Evolutionary conservation across 2,113 vertebrate genomes (phyloP), one percentile per base, ranked within the genome.

Genomic region (Scartelaos histophorus): DNA sequence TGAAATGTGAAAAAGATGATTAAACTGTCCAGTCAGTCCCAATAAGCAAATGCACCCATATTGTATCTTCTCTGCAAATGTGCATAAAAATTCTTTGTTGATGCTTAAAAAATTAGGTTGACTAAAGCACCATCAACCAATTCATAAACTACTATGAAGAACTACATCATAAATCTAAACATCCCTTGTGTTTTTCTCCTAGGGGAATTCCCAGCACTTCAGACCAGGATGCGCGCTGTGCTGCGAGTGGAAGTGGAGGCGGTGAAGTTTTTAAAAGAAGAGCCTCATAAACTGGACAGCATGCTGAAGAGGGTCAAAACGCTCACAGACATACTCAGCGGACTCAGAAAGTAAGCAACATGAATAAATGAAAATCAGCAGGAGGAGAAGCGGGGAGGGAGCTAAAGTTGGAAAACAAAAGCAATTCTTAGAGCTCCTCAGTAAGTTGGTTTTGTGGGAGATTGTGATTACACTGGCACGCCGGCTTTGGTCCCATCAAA

Each of bases 241-340:
- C 94, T 98, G 61, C 92, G 97, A 67, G 94, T 98, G 4, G 97
- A 99, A 72, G 97, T 99, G 2, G 97, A 99, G 78, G 97, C 97
- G 0, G 96, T 99, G 49, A 95, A 97, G 77, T 99, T 99, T 82
- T 92, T 99, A 22, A 99, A 99, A 90, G 97, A 99, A 80, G 97
- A 99, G 45, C 97, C 97, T 0, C 97, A 99, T 87, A 95, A 98
- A 85, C 92, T 99, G 73, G 97, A 99, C 93, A 96, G 95, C 76
- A 95, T 99, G 83, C 88, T 98, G 85, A 98, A 96, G 83, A 93
- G 97, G 17, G 95, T 98, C 82, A 95, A 95, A 73, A 93, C 90
- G 88, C 94, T 99, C 92, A 98, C 97, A 0, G 96, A 98, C 24
- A 70, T 90, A 49, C 95, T 99, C 35, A 95, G 95, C 54, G 22